These are phyloP conservation scores for Mustela nigripes DNA, from an alignment of 2,113 vertebrate species.

Conservation along the genomic window DNA sequence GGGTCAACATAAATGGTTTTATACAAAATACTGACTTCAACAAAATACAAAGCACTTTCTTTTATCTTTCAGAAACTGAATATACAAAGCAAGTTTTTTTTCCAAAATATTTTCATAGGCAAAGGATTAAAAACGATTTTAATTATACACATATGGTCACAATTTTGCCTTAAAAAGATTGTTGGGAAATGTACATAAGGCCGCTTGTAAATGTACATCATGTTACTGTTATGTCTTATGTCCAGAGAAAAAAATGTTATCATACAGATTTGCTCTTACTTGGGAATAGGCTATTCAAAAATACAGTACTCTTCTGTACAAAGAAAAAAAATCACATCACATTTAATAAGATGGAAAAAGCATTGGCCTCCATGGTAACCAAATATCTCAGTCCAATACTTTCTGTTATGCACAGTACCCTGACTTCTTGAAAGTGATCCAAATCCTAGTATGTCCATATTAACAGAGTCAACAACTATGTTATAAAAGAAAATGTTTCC, in stretches of 20 bases:
- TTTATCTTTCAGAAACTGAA: slow-evolving; percentile 93
- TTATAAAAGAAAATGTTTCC: slow-evolving; percentile 96
- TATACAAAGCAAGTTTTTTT: slow-evolving; percentile 92
- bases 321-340: slow-evolving; percentile 95
- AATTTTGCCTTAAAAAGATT: slow-evolving; percentile 98
- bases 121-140: slow-evolving; percentile 99
- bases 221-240: slow-evolving; percentile 99
- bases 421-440: slow-evolving; percentile 91
- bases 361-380: slow-evolving; percentile 91
- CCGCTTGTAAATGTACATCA: slow-evolving; percentile 99
- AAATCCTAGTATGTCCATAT: slow-evolving; percentile 90
- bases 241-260: slow-evolving; percentile 99
- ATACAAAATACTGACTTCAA: slow-evolving; percentile 91
- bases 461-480: slow-evolving; percentile 94
- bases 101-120: slow-evolving; percentile 93
- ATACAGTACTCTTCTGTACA: slow-evolving; percentile 99
- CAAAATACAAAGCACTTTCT: slow-evolving; percentile 92
- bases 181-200: slow-evolving; percentile 99
- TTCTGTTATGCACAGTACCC: slow-evolving; percentile 90
- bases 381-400: slow-evolving; percentile 91
- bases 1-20: slow-evolving; percentile 86
- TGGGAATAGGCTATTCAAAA: slow-evolving; percentile 97
- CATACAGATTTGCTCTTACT: slow-evolving; percentile 98
- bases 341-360: slow-evolving; percentile 94
- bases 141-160: slow-evolving; percentile 99